These are phyloP conservation scores for Tuta absoluta DNA, from an alignment of 2,888 invertebrate genomes.

Conservation along the genomic window DNA sequence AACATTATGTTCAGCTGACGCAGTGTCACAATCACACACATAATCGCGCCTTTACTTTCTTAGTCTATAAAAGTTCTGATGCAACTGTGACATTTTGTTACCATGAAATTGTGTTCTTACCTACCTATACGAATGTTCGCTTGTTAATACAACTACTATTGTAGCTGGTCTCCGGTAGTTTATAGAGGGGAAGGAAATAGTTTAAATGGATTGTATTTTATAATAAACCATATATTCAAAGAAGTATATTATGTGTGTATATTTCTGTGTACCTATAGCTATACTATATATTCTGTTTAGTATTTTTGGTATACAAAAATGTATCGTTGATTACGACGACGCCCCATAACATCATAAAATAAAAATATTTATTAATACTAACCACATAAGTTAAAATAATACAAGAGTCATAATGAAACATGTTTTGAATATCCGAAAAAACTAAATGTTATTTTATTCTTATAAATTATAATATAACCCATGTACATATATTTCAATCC, in stretches of 20 bases:
- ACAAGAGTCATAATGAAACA: background rate
- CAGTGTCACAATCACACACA: too few species aligned
- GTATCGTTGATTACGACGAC: too few species aligned
- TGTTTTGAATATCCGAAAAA: background rate
- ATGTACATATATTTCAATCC: background rate
- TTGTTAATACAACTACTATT: background rate
- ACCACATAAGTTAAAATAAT: background rate
- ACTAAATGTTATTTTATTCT: background rate
- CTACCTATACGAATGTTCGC: background rate
- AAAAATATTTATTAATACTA: background rate
- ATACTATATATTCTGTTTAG: too few species aligned
- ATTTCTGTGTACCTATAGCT: too few species aligned
- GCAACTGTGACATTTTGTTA: too few species aligned
- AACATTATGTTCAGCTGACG: too few species aligned
- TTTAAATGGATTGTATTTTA: background rate
- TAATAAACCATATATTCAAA: too few species aligned
- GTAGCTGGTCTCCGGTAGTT: background rate
- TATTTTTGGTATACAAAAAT: too few species aligned
- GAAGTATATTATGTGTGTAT: too few species aligned
- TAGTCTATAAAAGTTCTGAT: background rate
- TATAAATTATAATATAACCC: background rate
- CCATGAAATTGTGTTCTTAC: background rate
- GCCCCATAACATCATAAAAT: background rate
- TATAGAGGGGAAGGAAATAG: background rate
- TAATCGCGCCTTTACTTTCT: background rate